Base-by-base conservation (phyloP, 1,140 invertebrate genomes). In the Drosophila elegans region DNA sequence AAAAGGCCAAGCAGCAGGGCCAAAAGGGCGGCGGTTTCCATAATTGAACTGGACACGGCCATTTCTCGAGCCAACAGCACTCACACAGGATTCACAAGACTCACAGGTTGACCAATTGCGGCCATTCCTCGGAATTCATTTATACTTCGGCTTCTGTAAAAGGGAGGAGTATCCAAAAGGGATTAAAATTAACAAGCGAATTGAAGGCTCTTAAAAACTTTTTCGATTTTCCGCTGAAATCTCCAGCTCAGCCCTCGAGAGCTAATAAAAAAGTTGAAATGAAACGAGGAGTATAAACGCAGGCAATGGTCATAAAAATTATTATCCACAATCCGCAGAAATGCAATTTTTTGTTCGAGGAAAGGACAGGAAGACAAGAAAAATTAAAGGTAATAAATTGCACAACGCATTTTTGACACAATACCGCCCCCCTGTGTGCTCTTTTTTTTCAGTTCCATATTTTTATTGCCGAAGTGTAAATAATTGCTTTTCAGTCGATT, bases 401-500 rank as follows among this genome's bases (percentile, higher is more conserved):
- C 74, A 74, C 64, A 80, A 57, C 63, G 60, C 76, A 89, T 82
- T 80, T 73, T 78, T 83, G 83, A 74, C 84, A 89, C 76, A 80
- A 72, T 73, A 39, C 62, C 62, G 34, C 74, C 36, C 39, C 44
- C 46, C 39, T 39, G 29, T 51, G 49, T 41, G 21, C 49, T 46
- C 48, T 9, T 32, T 53, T 56, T 67, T 69, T 59, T 49, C 7
- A 69, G 60, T 57, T 73, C 64, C 83, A 77, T 77, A 83, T 80
- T 89, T 88, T 89, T 88, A 88, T 88, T 88, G 80, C 76, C 74
- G 42, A 82, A 88, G 73, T 88, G 84, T 88, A 88, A 89, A 89
- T 88, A 89, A 89, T 89, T 89, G 84, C 77, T 89, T 89, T 84
- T 80, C 76, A 89, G 76, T 89, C 76, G 83, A 86, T 78, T 81